phyloP scores from a whole-genome alignment of 2,113 vertebrate genomes.

The Bombycilla garrulus region DNA sequence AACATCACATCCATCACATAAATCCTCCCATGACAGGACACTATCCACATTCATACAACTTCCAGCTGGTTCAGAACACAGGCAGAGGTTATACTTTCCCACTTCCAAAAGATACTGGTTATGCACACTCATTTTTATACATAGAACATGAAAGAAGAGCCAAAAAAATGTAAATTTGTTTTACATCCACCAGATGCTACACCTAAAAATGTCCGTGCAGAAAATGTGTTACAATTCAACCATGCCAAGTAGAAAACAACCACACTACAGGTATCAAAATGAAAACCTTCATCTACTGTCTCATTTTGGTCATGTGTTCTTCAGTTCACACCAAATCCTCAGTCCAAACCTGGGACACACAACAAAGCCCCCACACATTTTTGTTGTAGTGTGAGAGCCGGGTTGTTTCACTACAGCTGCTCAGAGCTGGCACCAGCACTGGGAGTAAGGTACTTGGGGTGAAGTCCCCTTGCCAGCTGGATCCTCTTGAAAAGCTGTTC shows the following conservation, averaged over 20 bases:
- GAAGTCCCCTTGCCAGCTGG: neutral
- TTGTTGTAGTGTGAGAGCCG: neutral
- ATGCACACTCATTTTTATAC: neutral
- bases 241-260: neutral
- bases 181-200: neutral
- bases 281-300: neutral
- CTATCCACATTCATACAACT: accelerated
- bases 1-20: neutral
- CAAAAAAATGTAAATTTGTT: neutral
- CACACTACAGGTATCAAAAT: neutral
- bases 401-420: neutral
- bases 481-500: accelerated
- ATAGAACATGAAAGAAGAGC: accelerated
- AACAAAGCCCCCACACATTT: accelerated
- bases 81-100: neutral
- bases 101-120: neutral
- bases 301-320: neutral
- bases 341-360: neutral
- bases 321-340: neutral
- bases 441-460: neutral
- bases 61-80: neutral
- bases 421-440: neutral
- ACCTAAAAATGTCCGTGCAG: neutral
- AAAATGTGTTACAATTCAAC: neutral
- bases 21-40: neutral